Evolutionary conservation across 2,113 vertebrate species (phyloP).

Genomic region (Myiopsitta monachus): DNA sequence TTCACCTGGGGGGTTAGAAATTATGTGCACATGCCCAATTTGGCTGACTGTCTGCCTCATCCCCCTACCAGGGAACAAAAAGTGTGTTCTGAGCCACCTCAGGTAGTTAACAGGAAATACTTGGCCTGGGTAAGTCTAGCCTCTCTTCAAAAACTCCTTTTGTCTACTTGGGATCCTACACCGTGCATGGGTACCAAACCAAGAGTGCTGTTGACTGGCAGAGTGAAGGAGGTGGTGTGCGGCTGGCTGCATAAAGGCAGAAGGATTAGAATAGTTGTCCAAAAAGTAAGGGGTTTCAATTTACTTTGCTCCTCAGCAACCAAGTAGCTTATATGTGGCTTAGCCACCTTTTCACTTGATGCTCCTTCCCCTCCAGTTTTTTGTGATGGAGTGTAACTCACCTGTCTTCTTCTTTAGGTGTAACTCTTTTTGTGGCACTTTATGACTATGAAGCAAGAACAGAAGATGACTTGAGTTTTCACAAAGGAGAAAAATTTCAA

Average conservation of each 20-base stretch:
- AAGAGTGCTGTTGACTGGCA: neutral
- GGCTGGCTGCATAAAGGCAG: neutral
- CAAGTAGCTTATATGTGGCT: neutral
- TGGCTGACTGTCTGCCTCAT: neutral
- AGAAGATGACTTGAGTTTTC: slow-evolving; percentile 96
- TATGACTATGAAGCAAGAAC: slow-evolving; percentile 97
- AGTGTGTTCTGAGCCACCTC: neutral
- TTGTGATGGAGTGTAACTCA: neutral
- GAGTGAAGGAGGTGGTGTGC: neutral
- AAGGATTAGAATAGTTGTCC: neutral
- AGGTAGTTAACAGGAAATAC: neutral
- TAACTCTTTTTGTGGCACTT: slow-evolving; percentile 96
- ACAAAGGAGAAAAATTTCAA: slow-evolving; percentile 97
- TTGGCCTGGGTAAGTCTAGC: neutral
- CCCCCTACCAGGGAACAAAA: neutral
- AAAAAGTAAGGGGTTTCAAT: neutral
- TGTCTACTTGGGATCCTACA: neutral
- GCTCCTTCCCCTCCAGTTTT: neutral
- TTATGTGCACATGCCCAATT: neutral
- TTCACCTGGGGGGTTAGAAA: neutral
- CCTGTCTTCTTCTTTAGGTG: slow-evolving; percentile 77
- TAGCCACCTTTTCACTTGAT: neutral
- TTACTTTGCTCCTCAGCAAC: neutral
- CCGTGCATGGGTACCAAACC: neutral
- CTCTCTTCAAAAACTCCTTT: neutral